phyloP scores from a whole-genome alignment of 2,888 invertebrate species.

The Ophioninae sp. region DNA sequence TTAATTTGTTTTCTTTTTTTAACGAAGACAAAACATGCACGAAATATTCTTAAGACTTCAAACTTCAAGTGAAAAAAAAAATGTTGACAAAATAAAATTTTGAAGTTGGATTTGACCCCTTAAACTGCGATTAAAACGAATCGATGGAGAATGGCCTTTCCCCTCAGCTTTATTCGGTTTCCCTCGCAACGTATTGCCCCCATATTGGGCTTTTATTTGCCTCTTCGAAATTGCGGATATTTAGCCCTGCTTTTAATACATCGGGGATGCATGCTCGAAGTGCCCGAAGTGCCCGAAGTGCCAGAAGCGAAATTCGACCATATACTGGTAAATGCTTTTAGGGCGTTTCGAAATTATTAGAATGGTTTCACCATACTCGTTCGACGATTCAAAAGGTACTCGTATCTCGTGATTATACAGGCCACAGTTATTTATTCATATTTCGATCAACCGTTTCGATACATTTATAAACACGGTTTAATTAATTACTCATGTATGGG shows the following conservation, averaged over 20 bases:
- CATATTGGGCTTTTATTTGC: conserved; percentile 10
- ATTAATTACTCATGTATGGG: not conserved
- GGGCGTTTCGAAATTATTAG: conserved; percentile 18
- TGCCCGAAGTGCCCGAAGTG: conserved; percentile 37
- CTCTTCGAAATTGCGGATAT: conserved; percentile 22
- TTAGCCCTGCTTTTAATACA: conserved; percentile 52
- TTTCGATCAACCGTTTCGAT: not conserved
- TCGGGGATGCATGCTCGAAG: conserved; percentile 39
- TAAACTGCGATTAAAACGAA: no score
- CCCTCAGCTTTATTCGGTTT: no score
- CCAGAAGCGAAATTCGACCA: conserved; percentile 24
- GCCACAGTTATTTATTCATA: conserved; percentile 15
- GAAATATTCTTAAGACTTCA: no score
- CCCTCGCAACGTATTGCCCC: not conserved
- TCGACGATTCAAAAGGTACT: conserved; percentile 25
- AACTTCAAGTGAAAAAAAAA: no score
- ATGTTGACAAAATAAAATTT: no score
- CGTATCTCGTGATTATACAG: conserved; percentile 25
- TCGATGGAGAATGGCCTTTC: no score
- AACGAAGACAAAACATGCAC: no score
- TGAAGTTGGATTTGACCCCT: no score
- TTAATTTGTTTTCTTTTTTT: no score
- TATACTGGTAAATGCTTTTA: conserved; percentile 51
- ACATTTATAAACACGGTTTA: not conserved
- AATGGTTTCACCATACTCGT: conserved; percentile 42